Percentiles rank a stretch among this genome's conserved stretches.
phyloP scores from a whole-genome alignment of 2,888 invertebrate genomes.

The Drosophila kambysellisi region DNA sequence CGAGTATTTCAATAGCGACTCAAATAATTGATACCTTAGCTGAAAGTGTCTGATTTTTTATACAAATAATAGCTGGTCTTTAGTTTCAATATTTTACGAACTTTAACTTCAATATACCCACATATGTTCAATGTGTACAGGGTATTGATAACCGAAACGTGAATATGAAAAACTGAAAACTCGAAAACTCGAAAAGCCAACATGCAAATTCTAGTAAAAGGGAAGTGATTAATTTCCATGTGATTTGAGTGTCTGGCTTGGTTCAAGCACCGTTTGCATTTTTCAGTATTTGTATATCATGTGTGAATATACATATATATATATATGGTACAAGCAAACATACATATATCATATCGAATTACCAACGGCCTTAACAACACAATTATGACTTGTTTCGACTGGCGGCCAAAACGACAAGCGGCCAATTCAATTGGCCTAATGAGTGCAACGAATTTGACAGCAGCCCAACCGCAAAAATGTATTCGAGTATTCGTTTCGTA shows the following conservation, averaged over 20 bases:
- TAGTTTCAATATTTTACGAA: neutral
- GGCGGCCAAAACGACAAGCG: constrained; percentile 48
- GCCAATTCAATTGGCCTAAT: constrained; percentile 75
- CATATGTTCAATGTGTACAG: neutral
- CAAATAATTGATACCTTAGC: neutral
- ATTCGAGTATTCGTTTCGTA: constrained; percentile 17
- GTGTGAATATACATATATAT: neutral
- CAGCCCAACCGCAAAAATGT: constrained; percentile 54
- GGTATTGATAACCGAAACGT: constrained; percentile 15
- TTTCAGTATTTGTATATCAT: constrained; percentile 7
- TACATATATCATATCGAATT: constrained; percentile 61
- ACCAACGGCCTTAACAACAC: constrained; percentile 75
- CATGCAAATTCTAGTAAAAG: constrained; percentile 76
- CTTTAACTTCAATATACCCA: neutral
- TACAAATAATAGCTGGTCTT: neutral
- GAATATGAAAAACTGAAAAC: constrained; percentile 27
- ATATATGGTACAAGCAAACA: neutral
- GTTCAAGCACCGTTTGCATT: constrained; percentile 17
- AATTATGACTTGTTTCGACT: constrained; percentile 67
- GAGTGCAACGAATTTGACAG: constrained; percentile 80
- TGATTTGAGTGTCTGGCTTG: constrained; percentile 13
- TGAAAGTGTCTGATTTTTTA: neutral
- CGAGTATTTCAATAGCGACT: neutral
- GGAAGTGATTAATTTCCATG: constrained; percentile 71
- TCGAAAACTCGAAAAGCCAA: constrained; percentile 46